Evolutionary conservation across 2,888 invertebrate genomes (phyloP).

Genomic region (Drosophila atripex): DNA sequence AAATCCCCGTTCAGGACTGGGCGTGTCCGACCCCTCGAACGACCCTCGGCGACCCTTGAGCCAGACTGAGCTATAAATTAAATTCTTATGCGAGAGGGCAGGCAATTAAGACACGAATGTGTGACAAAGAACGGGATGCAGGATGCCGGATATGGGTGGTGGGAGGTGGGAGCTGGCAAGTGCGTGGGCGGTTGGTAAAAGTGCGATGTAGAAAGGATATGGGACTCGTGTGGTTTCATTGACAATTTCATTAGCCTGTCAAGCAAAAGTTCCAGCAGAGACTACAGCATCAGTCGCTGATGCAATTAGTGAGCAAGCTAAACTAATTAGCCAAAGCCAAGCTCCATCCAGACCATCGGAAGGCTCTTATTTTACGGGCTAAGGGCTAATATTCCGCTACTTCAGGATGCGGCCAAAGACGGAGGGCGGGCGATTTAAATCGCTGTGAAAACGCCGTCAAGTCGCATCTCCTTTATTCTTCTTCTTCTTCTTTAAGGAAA

Average conservation of each 20-base stretch:
- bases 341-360: slow-evolving; percentile 23
- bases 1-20: slow-evolving; percentile 45
- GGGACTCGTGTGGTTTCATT: slow-evolving; percentile 61
- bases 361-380: slow-evolving; percentile 2
- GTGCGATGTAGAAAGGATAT: slow-evolving; percentile 11
- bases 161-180: slow-evolving; percentile 8
- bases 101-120: slow-evolving; percentile 60
- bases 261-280: slow-evolving; percentile 30
- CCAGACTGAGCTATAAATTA: slow-evolving; percentile 67
- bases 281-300: slow-evolving; percentile 29
- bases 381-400: slow-evolving; percentile 6
- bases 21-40: slow-evolving; percentile 26
- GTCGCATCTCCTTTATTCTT: not conserved
- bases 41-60: slow-evolving; percentile 44
- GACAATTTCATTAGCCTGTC: slow-evolving; percentile 73
- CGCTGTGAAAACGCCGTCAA: slow-evolving; percentile 6
- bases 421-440: slow-evolving; percentile 19
- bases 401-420: slow-evolving; percentile 2
- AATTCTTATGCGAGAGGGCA: slow-evolving; percentile 60
- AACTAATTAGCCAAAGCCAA: slow-evolving; percentile 61
- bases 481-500: slow-evolving; percentile 1
- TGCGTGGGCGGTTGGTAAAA: slow-evolving; percentile 34
- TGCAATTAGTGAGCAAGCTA: slow-evolving; percentile 68
- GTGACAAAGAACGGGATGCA: slow-evolving; percentile 7
- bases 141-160: slow-evolving; percentile 6